phyloP scores from a whole-genome alignment of 2,113 vertebrate genomes.

The Limanda limanda region DNA sequence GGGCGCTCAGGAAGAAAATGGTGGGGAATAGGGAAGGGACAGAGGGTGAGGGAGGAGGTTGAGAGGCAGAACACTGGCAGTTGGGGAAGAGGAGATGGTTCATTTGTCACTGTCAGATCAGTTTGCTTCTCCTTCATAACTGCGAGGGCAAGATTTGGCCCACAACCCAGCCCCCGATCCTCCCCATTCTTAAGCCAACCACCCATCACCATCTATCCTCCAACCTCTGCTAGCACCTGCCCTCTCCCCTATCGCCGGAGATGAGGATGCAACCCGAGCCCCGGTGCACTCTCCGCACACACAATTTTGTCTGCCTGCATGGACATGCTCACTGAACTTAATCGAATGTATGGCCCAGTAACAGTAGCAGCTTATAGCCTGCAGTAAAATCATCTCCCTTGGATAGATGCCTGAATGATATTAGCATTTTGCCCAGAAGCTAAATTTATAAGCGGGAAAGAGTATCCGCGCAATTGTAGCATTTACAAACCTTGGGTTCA shows the following conservation, averaged over 20 bases:
- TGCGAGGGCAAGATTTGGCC: slow-evolving; percentile 73
- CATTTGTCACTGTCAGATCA: slow-evolving; percentile 85
- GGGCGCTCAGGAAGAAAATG: slow-evolving; percentile 62
- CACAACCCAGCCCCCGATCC: slow-evolving; percentile 53
- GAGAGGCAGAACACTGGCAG: slow-evolving; percentile 73
- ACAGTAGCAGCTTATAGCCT: slow-evolving; percentile 67
- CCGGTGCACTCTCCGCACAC: slow-evolving; percentile 42
- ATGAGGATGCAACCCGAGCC: slow-evolving; percentile 48
- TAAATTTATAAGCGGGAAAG: slow-evolving; percentile 46
- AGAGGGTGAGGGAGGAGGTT: slow-evolving; percentile 56
- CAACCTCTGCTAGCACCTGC: slow-evolving; percentile 73
- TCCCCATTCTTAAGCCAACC: slow-evolving; percentile 62
- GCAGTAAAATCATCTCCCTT: slow-evolving; percentile 53
- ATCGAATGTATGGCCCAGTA: slow-evolving; percentile 64
- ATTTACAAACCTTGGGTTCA: slow-evolving; percentile 18
- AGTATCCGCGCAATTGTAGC: slow-evolving; percentile 2
- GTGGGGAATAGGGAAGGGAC: slow-evolving; percentile 30
- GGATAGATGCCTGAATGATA: slow-evolving; percentile 46
- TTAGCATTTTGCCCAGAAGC: slow-evolving; percentile 37
- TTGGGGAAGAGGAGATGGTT: slow-evolving; percentile 74
- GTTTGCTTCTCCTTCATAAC: slow-evolving; percentile 82
- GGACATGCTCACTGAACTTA: slow-evolving; percentile 73
- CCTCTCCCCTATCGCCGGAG: slow-evolving; percentile 41
- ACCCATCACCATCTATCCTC: slow-evolving; percentile 68
- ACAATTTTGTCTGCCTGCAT: slow-evolving; percentile 64